phyloP scores from a whole-genome alignment of 1,140 invertebrate species.

The Dinoponera quadriceps region DNA sequence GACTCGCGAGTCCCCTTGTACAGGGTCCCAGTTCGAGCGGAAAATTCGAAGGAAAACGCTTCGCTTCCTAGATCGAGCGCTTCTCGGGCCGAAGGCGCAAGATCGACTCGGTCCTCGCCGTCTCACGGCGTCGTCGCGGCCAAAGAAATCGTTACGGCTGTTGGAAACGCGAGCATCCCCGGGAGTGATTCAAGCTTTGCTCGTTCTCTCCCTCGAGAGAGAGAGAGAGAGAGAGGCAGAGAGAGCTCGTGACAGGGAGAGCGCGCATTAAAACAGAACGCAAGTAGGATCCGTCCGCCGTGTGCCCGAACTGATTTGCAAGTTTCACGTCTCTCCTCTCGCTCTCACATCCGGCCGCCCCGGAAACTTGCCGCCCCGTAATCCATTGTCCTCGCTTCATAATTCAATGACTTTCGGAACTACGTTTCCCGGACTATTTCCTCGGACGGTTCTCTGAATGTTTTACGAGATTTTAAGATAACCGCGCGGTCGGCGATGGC shows the following conservation, averaged over 20 bases:
- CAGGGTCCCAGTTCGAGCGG: constrained; percentile 26
- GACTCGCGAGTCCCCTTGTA: neutral
- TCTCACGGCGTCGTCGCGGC: neutral
- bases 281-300: neutral
- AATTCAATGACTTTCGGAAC: constrained; percentile 66
- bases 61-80: neutral
- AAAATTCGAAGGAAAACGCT: constrained; percentile 34
- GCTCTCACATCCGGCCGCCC: constrained; percentile 8
- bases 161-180: constrained; percentile 18
- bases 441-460: constrained; percentile 51
- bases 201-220: neutral
- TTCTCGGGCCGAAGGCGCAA: neutral
- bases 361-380: constrained; percentile 41
- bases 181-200: constrained; percentile 35
- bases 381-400: constrained; percentile 63
- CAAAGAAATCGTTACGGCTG: constrained; percentile 19
- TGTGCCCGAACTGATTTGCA: constrained; percentile 35
- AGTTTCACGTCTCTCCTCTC: constrained; percentile 45
- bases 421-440: constrained; percentile 54
- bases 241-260: neutral
- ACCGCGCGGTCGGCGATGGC: neutral
- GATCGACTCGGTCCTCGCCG: constrained; percentile 11
- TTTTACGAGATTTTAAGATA: constrained; percentile 51
- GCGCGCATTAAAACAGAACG: constrained; percentile 43
- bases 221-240: too few relatives aligned